A percentile compares a stretch with the other conserved stretches of the same genome.
These are phyloP conservation scores for Parazoanthus swiftii DNA, from an alignment of 92 coral and sea anemone genomes.

Conservation along the genomic window DNA sequence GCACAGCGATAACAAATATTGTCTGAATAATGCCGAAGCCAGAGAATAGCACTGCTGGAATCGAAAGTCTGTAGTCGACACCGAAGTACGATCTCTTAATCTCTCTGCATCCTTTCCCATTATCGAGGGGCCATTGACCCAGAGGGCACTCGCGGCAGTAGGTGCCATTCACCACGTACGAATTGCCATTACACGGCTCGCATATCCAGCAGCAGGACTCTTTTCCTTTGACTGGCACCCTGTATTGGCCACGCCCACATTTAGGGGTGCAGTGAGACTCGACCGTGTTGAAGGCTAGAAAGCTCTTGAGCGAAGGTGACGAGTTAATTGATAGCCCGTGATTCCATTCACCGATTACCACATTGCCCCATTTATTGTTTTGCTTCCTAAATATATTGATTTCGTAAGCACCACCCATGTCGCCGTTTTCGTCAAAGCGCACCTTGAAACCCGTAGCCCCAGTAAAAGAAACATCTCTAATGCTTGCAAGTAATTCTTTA, in stretches of 20 bases:
- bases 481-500: slow-evolving; percentile 53
- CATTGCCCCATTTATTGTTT: slow-evolving; percentile 52
- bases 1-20: slow-evolving; percentile 67
- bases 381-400: slow-evolving; percentile 61
- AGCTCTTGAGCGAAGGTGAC: background rate
- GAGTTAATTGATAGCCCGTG: slow-evolving; percentile 51
- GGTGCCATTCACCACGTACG: slow-evolving; percentile 68
- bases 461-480: slow-evolving; percentile 64
- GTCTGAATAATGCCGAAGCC: slow-evolving; percentile 73
- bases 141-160: slow-evolving; percentile 74
- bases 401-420: slow-evolving; percentile 82
- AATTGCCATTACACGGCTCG: slow-evolving; percentile 71
- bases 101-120: slow-evolving; percentile 62
- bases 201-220: slow-evolving; percentile 91
- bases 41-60: slow-evolving; percentile 78
- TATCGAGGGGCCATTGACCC: slow-evolving; percentile 74
- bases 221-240: slow-evolving; percentile 71
- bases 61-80: slow-evolving; percentile 57
- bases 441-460: slow-evolving; percentile 76
- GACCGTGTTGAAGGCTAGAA: slow-evolving; percentile 28
- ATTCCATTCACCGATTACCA: slow-evolving; percentile 78
- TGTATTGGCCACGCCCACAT: slow-evolving; percentile 72
- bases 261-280: slow-evolving; percentile 73
- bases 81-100: slow-evolving; percentile 73
- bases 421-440: slow-evolving; percentile 77